phyloP scores from a whole-genome alignment of 2,797 vertebrate genomes.

The Parambassis ranga region DNA sequence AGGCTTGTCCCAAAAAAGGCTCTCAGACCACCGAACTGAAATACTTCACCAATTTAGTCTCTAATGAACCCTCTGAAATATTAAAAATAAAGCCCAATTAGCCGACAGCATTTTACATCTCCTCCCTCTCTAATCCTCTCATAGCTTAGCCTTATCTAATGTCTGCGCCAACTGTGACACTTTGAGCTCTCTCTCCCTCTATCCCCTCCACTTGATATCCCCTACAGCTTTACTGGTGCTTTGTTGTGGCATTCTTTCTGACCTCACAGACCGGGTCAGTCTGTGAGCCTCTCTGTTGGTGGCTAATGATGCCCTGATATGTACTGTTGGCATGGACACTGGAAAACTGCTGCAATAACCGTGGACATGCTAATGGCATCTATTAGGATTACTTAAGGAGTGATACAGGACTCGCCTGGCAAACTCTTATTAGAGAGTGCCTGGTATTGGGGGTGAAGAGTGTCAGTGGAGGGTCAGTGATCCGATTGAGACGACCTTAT shows the following conservation, averaged over 20 bases:
- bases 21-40: conserved; percentile 44
- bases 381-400: conserved; percentile 85
- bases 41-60: conserved; percentile 59
- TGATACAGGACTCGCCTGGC: conserved; percentile 85
- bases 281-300: conserved; percentile 44
- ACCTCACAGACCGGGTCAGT: conserved; percentile 58
- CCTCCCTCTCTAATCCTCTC: conserved; percentile 71
- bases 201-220: conserved; percentile 56
- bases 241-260: conserved; percentile 61
- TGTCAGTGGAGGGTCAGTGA: conserved; percentile 84
- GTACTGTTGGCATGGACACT: conserved; percentile 65
- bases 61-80: conserved; percentile 70
- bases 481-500: conserved; percentile 84
- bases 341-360: conserved; percentile 77
- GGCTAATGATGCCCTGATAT: conserved; percentile 67
- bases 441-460: conserved; percentile 37
- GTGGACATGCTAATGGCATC: conserved; percentile 86
- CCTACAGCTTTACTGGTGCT: conserved; percentile 60
- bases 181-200: conserved; percentile 51
- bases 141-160: conserved; percentile 69
- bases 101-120: conserved; percentile 65
- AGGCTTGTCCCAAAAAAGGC: conserved; percentile 35
- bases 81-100: conserved; percentile 77
- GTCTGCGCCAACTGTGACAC: conserved; percentile 66
- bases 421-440: conserved; percentile 82